A percentile compares a stretch with the other conserved stretches of the same genome.
Evolutionary conservation across 2,113 vertebrate genomes (phyloP).

Genomic region (Mugil cephalus): DNA sequence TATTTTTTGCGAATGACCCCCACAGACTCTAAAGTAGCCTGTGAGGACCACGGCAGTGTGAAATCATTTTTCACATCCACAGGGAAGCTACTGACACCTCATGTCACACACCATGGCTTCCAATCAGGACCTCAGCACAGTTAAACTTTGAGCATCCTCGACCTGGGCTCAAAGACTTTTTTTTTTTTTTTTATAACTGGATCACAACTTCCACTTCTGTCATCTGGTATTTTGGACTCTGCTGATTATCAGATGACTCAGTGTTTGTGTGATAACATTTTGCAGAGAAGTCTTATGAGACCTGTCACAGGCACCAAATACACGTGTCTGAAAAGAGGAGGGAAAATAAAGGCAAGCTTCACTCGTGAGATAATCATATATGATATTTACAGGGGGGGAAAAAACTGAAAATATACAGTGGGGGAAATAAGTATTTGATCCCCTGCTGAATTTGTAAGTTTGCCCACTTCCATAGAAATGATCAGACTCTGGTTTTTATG

Average conservation of each 20-base stretch:
- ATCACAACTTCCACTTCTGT: background rate
- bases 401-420: too few species aligned
- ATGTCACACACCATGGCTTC: conserved; percentile 5
- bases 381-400: background rate
- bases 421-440: too few species aligned
- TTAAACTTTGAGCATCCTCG: conserved; percentile 5
- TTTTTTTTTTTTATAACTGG: conserved; percentile 12
- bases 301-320: background rate
- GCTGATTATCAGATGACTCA: conserved; percentile 3
- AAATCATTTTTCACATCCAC: conserved; percentile 17
- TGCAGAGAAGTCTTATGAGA: too few species aligned
- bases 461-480: too few species aligned
- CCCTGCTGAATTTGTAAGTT: too few species aligned
- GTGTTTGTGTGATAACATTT: too few species aligned
- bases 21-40: too few species aligned
- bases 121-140: background rate
- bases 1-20: too few species aligned
- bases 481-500: too few species aligned
- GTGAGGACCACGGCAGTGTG: background rate
- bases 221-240: background rate
- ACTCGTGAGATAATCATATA: conserved; percentile 3
- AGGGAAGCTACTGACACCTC: conserved; percentile 11
- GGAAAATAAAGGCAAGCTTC: background rate
- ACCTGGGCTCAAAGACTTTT: conserved; percentile 11
- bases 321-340: background rate